Evolutionary conservation across 2,888 invertebrate species (phyloP).

Genomic region (Lepidocyrtinus sp.): DNA sequence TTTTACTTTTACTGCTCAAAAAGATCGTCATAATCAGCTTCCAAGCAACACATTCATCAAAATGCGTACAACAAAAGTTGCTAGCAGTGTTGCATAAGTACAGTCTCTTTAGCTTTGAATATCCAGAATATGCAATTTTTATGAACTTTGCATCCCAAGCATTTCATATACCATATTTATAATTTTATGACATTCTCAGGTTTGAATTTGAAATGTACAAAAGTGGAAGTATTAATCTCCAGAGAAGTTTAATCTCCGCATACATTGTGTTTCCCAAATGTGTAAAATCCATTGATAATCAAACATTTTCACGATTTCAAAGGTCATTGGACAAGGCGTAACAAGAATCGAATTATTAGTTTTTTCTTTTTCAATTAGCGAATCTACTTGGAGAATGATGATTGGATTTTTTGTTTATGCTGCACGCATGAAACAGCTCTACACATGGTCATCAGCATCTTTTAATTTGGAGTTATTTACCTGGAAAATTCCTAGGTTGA

Average conservation of each 20-base stretch:
- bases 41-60: slow-evolving; percentile 22
- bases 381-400: slow-evolving; percentile 28
- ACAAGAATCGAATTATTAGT: slow-evolving; percentile 40
- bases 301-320: slow-evolving; percentile 38
- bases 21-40: slow-evolving; percentile 16
- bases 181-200: too few species aligned
- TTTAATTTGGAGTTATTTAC: neutral
- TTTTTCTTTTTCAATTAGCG: slow-evolving; percentile 29
- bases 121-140: too few species aligned
- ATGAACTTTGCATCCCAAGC: too few species aligned
- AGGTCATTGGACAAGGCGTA: slow-evolving; percentile 46
- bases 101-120: too few species aligned
- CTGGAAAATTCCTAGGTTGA: too few species aligned
- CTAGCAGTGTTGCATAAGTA: too few species aligned
- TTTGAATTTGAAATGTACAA: too few species aligned
- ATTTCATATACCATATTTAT: too few species aligned
- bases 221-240: too few species aligned
- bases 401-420: slow-evolving; percentile 32
- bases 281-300: too few species aligned
- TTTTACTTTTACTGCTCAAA: neutral
- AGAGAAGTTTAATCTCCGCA: too few species aligned
- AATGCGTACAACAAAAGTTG: neutral
- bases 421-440: neutral
- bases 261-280: too few species aligned
- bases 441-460: neutral